Evolutionary conservation across 2,113 vertebrate species (phyloP), one percentile per base, ranked within the genome.

Genomic region (Sander lucioperca): DNA sequence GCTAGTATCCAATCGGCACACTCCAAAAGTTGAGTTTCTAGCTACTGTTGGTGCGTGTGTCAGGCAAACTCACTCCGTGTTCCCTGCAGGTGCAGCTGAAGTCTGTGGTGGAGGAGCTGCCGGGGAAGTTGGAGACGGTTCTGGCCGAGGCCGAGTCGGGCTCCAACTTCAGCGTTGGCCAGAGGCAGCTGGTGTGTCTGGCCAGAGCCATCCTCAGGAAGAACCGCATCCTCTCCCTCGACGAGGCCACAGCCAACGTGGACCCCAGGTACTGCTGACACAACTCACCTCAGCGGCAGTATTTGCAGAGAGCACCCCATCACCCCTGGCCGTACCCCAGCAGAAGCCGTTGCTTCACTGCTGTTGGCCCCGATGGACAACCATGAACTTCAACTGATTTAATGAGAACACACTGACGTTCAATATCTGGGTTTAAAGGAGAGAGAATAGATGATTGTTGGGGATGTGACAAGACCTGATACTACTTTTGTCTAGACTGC

Each of bases 211-310:
- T 99, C 92, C 96, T 99, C 88, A 97, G 96, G 95, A 97, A 96
- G 95, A 99, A 99, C 79, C 95, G 93, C 90, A 97, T 99, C 92
- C 94, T 99, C 90, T 96, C 99, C 91, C 96, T 99, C 6, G 97
- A 99, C 19, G 98, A 99, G 94, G 98, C 98, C 63, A 99, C 98
- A 3, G 98, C 98, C 80, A 99, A 99, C 84, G 97, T 99, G 84
- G 98, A 99, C 83, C 97, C 96, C 74, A 92, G 92, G 95, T 96
- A 83, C n/a, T 1, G 39, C 54, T 7, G 15, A 56, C 48, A 57
- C 5, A 4, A 9, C 36, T 39, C 30, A 84, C 33, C 77, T 54
- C n/a, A n/a, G 6, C 6, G 36, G 36, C 36, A 8, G 7, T 9
- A 39, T 39, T 9, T 39, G 36, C 36, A 39, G 36, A 39, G 36